A percentile compares a stretch with the other conserved stretches of the same genome.
These are phyloP conservation scores for Neoitamus cyanurus DNA, from an alignment of 2,888 invertebrate species.

Conservation along the genomic window DNA sequence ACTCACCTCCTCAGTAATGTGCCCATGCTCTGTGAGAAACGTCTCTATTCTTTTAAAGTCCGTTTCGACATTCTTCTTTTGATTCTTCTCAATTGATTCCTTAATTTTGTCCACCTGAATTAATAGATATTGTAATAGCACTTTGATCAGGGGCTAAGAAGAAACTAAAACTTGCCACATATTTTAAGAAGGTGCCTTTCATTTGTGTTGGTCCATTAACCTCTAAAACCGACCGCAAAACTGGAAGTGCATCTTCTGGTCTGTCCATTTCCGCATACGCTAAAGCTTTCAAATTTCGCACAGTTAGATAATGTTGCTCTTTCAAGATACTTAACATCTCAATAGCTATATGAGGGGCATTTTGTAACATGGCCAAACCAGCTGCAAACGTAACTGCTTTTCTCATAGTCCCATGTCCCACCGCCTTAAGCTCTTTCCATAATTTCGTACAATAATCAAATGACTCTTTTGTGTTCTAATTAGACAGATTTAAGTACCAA, in stretches of 20 bases:
- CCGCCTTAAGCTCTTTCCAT: conserved; percentile 71
- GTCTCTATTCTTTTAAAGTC: conserved; percentile 71
- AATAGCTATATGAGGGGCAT: conserved; percentile 74
- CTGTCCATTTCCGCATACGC: conserved; percentile 72
- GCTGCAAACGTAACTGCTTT: conserved; percentile 74
- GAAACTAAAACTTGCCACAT: conserved; percentile 70
- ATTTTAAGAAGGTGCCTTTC: conserved; percentile 70
- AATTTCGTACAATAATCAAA: conserved; percentile 73
- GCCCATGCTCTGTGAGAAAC: conserved; percentile 67
- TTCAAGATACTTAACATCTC: conserved; percentile 72
- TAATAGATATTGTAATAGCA: conserved; percentile 30
- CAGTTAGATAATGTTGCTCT: conserved; percentile 74
- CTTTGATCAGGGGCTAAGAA: not conserved
- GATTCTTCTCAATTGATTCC: conserved; percentile 66
- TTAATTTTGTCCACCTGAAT: conserved; percentile 67
- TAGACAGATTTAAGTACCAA: not conserved
- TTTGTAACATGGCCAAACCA: conserved; percentile 75
- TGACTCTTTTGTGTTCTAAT: conserved; percentile 76
- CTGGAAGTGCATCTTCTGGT: conserved; percentile 73
- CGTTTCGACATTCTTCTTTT: conserved; percentile 68
- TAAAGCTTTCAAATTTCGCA: conserved; percentile 77
- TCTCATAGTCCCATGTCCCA: conserved; percentile 72
- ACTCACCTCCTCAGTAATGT: conserved; percentile 47
- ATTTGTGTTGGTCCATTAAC: conserved; percentile 68
- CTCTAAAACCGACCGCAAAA: conserved; percentile 71